Conservation (phyloP, 2,888 invertebrate genomes). For the Oligia strigilis region DNA sequence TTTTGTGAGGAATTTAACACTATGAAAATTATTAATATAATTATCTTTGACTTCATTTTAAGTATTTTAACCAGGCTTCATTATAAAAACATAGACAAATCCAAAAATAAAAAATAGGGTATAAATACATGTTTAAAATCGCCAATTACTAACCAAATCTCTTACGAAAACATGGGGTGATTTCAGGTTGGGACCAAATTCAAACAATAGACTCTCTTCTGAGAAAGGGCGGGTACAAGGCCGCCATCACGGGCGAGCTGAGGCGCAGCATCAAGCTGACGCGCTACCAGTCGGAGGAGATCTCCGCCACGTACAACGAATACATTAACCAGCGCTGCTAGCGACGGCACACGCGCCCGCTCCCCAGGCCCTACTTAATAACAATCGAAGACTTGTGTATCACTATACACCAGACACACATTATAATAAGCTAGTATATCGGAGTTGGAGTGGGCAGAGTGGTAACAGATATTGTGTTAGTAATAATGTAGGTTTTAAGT, state of each 20-base stretch:
- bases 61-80: not conserved
- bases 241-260: constrained; percentile 96
- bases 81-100: not conserved
- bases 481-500: constrained; percentile 83
- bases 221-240: constrained; percentile 99
- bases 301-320: constrained; percentile 96
- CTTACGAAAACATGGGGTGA: not conserved
- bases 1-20: not conserved
- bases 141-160: constrained; percentile 15
- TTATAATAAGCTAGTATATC: constrained; percentile 64
- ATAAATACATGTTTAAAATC: constrained; percentile 35
- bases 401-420: constrained; percentile 60
- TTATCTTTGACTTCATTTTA: not conserved
- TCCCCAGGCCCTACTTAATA: constrained; percentile 52
- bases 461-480: constrained; percentile 73
- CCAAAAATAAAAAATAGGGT: constrained; percentile 30
- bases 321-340: constrained; percentile 95
- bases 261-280: constrained; percentile 97
- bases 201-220: constrained; percentile 99
- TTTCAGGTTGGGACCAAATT: constrained; percentile 98
- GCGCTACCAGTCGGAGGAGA: constrained; percentile 98
- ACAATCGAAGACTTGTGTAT: constrained; percentile 66
- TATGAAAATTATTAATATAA: not conserved
- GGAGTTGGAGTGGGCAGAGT: constrained; percentile 68
- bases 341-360: constrained; percentile 90